Evolutionary conservation across 2,888 invertebrate genomes (phyloP).

Genomic region (Thumatha senex): DNA sequence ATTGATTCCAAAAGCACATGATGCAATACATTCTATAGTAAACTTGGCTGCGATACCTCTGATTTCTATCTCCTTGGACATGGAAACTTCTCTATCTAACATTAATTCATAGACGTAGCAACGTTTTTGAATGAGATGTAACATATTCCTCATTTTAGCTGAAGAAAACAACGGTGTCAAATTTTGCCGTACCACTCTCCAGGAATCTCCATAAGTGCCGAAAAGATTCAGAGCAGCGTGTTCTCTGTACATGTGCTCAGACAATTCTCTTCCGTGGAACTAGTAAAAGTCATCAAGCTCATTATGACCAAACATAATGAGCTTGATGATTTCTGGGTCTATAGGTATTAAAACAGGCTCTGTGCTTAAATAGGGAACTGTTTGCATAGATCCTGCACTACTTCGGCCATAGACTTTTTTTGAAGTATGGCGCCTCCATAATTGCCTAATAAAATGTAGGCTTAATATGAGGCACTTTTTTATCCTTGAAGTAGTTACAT

Average conservation of each 20-base stretch:
- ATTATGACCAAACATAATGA: too few relatives aligned
- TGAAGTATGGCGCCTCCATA: slow-evolving; percentile 28
- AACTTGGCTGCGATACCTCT: slow-evolving; percentile 14
- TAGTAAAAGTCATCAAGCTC: slow-evolving; percentile 51
- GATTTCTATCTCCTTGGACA: slow-evolving; percentile 14
- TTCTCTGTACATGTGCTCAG: slow-evolving; percentile 32
- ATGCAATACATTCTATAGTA: slow-evolving; percentile 25
- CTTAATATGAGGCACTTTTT: slow-evolving; percentile 5
- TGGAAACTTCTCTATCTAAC: slow-evolving; percentile 16
- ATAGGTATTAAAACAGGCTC: slow-evolving; percentile 47
- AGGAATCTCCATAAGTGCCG: slow-evolving; percentile 23
- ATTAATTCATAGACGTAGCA: slow-evolving; percentile 18
- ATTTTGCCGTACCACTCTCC: slow-evolving; percentile 35
- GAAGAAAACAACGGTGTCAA: slow-evolving; percentile 36
- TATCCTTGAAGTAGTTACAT: slow-evolving; percentile 20
- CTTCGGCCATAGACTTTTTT: slow-evolving; percentile 22
- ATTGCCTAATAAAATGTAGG: slow-evolving; percentile 26
- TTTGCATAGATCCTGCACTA: slow-evolving; percentile 38
- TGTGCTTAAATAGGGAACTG: slow-evolving; percentile 46
- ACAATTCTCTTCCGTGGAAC: slow-evolving; percentile 43
- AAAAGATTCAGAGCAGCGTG: slow-evolving; percentile 22
- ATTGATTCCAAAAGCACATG: slow-evolving; percentile 47
- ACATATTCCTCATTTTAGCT: slow-evolving; percentile 38
- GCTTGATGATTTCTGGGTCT: slow-evolving; percentile 49
- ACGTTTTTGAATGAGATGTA: slow-evolving; percentile 31